Evolutionary conservation across 2,888 invertebrate species (phyloP), one percentile per base, ranked within the genome.

Genomic region (Branchipolynoe longqiensis): DNA sequence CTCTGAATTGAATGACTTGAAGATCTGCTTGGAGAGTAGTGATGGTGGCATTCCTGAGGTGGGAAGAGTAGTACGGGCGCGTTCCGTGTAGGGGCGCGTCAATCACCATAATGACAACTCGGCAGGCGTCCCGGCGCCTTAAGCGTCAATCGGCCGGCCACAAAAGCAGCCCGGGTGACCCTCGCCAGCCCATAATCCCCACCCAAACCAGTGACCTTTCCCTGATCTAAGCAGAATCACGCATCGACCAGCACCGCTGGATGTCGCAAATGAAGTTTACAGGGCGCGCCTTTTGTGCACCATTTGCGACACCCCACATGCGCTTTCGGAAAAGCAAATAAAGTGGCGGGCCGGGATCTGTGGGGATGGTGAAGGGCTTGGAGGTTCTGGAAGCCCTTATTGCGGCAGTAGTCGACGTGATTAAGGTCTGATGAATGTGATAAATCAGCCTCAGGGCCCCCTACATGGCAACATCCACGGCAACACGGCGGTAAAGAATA

Each of bases 101-200:
- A 78, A 78, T 78, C 54, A 78, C 48, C 31, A 18, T 78, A 78
- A 78, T 78, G 78, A 41, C 78, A 48, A 78, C 78, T 78, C 48
- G 48, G 78, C 54, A 33, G 78, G 14, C 62, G 69, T 33, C 12
- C 38, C 8, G 36, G 69, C 69, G 69, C 38, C 31, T 62, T 62
- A 62, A 18, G 31, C 62, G 62, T 62, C 62, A 62, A 62, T 62
- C 62, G 62, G 18, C n/a, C 62, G 31, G 62, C 62, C 28, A 62
- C 62, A 62, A 62, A 62, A 62, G 62, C 62, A 12, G 62, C 28
- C 28, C 28, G 62, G 28, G 62, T 14, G 28, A 6, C 14, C 3
- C 25, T 31, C 25, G 28, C 62, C 31, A 58, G 31, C 31, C 62
- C 31, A 14, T 25, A 25, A 62, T 28, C 31, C 62, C 62, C 62